phyloP scores from a whole-genome alignment of 2,113 vertebrate genomes.

The Crotalus viridis region DNA sequence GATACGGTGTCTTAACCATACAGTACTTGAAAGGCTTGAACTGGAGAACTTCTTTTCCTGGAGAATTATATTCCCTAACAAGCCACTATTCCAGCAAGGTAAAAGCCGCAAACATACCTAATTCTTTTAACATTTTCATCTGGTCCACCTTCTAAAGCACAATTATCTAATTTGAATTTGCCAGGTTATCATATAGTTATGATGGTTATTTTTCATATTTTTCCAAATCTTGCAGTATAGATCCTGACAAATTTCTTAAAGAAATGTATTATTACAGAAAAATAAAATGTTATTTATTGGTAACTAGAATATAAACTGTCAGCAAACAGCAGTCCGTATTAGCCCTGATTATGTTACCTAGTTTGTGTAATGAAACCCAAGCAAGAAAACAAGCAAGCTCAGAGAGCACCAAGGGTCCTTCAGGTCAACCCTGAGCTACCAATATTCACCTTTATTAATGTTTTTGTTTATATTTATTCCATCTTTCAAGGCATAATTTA shows the following conservation, averaged over 20 bases:
- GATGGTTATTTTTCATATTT: background rate
- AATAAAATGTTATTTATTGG: background rate
- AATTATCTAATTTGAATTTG: background rate
- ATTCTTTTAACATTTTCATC: background rate
- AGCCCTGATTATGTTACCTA: too few relatives aligned
- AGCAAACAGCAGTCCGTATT: too few relatives aligned
- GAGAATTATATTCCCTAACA: background rate
- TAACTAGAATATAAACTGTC: too few relatives aligned
- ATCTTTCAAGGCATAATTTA: background rate
- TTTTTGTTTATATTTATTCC: too few relatives aligned
- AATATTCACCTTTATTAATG: too few relatives aligned
- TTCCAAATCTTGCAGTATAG: background rate
- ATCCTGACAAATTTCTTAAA: background rate
- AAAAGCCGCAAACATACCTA: background rate
- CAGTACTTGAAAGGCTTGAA: background rate
- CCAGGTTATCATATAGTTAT: background rate
- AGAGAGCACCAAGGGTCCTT: too few relatives aligned
- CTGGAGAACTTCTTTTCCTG: background rate
- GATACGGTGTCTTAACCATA: background rate
- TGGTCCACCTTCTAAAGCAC: background rate
- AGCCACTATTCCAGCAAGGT: background rate
- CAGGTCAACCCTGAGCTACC: too few relatives aligned
- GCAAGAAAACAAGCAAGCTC: too few relatives aligned
- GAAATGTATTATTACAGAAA: background rate
- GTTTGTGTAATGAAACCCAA: too few relatives aligned